A percentile compares a stretch with the other conserved stretches of the same genome.
Conservation (phyloP, 2,888 invertebrate genomes). For the Parthenolecanium corni region DNA sequence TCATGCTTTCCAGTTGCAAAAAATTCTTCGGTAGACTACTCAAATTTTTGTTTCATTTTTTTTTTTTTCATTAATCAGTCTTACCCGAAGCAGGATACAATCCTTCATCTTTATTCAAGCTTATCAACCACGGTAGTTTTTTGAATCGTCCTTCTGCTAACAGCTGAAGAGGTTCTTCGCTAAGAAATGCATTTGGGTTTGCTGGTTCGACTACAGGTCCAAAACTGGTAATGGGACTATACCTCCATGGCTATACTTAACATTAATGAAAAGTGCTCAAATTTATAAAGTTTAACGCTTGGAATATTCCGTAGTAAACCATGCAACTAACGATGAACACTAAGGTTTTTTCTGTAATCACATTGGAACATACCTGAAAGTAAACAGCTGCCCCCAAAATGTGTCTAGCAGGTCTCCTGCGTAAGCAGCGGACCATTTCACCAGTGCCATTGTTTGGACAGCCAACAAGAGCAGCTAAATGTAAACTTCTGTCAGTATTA, state of each 20-base stretch:
- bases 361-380: no score
- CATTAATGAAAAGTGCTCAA: neutral
- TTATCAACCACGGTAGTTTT: conserved; percentile 57
- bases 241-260: conserved; percentile 45
- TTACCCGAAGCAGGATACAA: conserved; percentile 58
- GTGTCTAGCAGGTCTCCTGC: conserved; percentile 44
- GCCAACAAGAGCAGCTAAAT: conserved; percentile 51
- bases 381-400: conserved; percentile 20
- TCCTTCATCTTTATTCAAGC: conserved; percentile 57
- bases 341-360: no score
- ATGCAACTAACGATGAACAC: no score
- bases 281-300: no score
- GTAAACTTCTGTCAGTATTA: conserved; percentile 48
- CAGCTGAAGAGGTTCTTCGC: conserved; percentile 51
- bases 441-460: conserved; percentile 46
- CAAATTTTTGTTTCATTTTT: no score
- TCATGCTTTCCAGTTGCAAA: no score
- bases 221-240: conserved; percentile 60
- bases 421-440: conserved; percentile 53
- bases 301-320: no score
- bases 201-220: conserved; percentile 55
- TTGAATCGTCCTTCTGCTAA: conserved; percentile 49
- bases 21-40: no score
- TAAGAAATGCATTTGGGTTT: conserved; percentile 45
- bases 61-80: no score